Percentiles rank a stretch among this genome's conserved stretches.
Evolutionary conservation across 2,888 invertebrate genomes (phyloP).

Genomic region (Parnassius mnemosyne): DNA sequence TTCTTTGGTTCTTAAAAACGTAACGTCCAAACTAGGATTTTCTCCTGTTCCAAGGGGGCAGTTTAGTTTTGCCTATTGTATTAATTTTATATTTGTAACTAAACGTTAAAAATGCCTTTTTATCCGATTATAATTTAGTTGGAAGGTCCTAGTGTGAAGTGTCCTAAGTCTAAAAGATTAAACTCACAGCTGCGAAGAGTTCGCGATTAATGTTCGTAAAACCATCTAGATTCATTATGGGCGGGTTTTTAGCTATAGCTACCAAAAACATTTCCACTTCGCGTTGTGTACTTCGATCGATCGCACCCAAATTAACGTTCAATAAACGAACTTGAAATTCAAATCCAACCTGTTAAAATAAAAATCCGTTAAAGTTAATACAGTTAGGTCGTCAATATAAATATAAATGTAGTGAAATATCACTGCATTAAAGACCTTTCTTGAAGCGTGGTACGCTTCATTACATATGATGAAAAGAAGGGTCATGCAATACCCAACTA

Average conservation of each 20-base stretch:
- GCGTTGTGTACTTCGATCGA: conserved; percentile 83
- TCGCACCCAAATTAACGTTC: conserved; percentile 83
- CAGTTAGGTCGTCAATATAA: neutral
- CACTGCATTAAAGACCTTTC: conserved; percentile 65
- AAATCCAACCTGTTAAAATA: conserved; percentile 69
- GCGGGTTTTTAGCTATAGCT: conserved; percentile 87
- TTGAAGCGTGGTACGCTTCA: conserved; percentile 85
- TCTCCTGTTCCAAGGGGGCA: too few species aligned
- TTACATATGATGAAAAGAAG: conserved; percentile 86
- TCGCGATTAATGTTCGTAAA: conserved; percentile 86
- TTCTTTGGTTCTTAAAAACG: too few species aligned
- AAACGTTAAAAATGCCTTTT: too few species aligned
- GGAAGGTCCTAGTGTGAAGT: too few species aligned
- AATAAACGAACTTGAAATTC: conserved; percentile 83
- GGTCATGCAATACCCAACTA: conserved; percentile 86
- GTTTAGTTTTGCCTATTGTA: too few species aligned
- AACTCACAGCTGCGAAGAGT: conserved; percentile 83
- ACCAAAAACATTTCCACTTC: conserved; percentile 88
- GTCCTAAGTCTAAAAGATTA: neutral
- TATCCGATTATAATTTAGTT: too few species aligned
- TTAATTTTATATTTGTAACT: too few species aligned
- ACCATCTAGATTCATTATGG: conserved; percentile 87
- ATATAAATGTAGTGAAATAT: conserved; percentile 29
- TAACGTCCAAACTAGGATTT: too few species aligned
- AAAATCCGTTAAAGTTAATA: neutral